Conservation (phyloP, 2,113 vertebrate genomes). For the Thryonomys swinderianus region DNA sequence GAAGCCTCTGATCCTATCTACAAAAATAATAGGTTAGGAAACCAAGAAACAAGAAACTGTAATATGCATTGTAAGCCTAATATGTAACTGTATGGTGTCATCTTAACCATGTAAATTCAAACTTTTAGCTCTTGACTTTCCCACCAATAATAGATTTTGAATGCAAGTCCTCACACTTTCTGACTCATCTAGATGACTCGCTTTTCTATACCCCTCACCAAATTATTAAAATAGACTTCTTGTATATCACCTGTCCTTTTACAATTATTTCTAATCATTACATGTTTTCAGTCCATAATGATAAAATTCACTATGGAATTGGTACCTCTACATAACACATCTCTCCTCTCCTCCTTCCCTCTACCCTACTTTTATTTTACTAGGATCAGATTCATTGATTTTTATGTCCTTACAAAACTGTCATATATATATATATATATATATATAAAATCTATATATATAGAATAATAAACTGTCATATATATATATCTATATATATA, state of each 20-base stretch:
- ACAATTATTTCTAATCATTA: not conserved
- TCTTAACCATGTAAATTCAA: not conserved
- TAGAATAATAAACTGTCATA: too few species aligned
- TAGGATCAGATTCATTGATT: not conserved
- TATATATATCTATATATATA: too few species aligned
- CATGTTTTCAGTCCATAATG: not conserved
- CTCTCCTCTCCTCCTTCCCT: not conserved
- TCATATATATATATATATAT: not conserved
- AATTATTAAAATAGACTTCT: not conserved
- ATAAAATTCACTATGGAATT: not conserved
- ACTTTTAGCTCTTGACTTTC: not conserved
- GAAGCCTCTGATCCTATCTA: not conserved
- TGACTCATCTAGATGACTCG: not conserved
- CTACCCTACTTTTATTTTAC: not conserved
- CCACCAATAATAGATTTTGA: not conserved
- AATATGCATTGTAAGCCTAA: not conserved
- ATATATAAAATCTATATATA: too few species aligned
- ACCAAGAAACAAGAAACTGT: not conserved
- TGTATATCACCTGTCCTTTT: not conserved
- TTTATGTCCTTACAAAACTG: not conserved
- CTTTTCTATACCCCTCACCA: not conserved
- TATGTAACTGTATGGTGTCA: not conserved
- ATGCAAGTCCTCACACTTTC: not conserved
- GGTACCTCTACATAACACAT: not conserved
- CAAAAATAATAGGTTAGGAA: not conserved